phyloP scores from a whole-genome alignment of 1,140 invertebrate genomes.

The Drosophila nigrodunni region DNA sequence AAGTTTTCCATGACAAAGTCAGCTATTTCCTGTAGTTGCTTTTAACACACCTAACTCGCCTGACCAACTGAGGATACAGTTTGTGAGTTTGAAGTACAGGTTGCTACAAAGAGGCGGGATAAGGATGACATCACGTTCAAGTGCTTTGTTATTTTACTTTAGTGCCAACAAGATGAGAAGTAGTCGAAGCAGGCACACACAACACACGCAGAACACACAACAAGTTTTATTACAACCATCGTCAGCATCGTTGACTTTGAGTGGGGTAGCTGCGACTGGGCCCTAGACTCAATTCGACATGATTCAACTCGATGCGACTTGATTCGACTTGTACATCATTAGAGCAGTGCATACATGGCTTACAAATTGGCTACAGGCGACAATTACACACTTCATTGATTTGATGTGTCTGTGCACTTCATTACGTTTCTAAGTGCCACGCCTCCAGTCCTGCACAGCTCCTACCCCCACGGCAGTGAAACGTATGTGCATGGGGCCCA shows the following conservation, averaged over 20 bases:
- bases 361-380: conserved; percentile 28
- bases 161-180: conserved; percentile 3
- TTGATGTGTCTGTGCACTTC: conserved; percentile 48
- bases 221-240: conserved; percentile 32
- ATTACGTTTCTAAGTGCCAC: conserved; percentile 19
- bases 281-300: not conserved
- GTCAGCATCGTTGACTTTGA: not conserved
- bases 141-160: conserved; percentile 50
- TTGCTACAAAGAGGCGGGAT: not conserved
- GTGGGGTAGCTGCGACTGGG: not conserved
- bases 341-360: conserved; percentile 22
- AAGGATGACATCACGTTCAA: conserved; percentile 50
- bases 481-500: not conserved
- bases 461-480: too few relatives aligned
- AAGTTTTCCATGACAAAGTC: too few relatives aligned
- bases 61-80: not conserved
- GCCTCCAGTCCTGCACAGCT: not conserved
- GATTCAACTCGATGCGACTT: not conserved
- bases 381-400: conserved; percentile 59
- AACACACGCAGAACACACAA: conserved; percentile 8
- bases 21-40: too few relatives aligned
- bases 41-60: too few relatives aligned
- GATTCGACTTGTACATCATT: conserved; percentile 16
- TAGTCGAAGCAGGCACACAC: not conserved
- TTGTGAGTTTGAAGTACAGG: not conserved